Evolutionary conservation across 2,113 vertebrate genomes (phyloP), one percentile per base, ranked within the genome.

Genomic region (Sceloporus undulatus): DNA sequence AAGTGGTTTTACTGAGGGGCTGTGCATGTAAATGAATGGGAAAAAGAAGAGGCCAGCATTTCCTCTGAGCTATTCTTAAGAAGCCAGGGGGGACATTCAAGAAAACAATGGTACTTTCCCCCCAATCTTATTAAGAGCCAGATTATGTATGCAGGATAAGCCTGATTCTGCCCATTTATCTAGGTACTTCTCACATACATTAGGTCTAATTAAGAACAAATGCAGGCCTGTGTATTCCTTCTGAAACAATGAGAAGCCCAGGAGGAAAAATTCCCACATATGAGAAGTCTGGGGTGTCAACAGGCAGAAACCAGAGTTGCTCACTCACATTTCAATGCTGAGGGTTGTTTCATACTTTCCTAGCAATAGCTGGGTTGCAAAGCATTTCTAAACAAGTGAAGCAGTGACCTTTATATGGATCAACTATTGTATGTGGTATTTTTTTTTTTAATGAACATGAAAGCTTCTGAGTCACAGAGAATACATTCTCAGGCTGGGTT

Each of bases 181-280:
- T 83, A 76, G 73, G 70, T 83, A 68, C 59, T 88, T 88, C 87
- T 84, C 81, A 82, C 81, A 88, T 84, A 88, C 81, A 77, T 88
- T 88, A 84, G 62, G 73, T 29, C 81, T 88, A 88, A 88, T 88
- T 83, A 88, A 83, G 62, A 84, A 84, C 77, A 77, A 83, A 88
- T 76, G 68, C 4, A 27, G 62, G 87, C 16, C 59, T 88, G 73
- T 88, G 62, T 29, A 68, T 68, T 83, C 62, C 80, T 19, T 40
- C 73, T 27, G 48, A 88, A 78, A 83, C 85, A 86, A 40, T 16
- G 59, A 52, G 34, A 21, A 34, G 42, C 73, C 27, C 73, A 78
- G 81, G 65, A 76, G 48, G 59, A 68, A 88, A 86, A 68, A 34
- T 70, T 68, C 87, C 40, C 62, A 19, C 52, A 62, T 80, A 27